phyloP scores from a whole-genome alignment of 2,888 invertebrate genomes.

The Acheta domesticus region DNA sequence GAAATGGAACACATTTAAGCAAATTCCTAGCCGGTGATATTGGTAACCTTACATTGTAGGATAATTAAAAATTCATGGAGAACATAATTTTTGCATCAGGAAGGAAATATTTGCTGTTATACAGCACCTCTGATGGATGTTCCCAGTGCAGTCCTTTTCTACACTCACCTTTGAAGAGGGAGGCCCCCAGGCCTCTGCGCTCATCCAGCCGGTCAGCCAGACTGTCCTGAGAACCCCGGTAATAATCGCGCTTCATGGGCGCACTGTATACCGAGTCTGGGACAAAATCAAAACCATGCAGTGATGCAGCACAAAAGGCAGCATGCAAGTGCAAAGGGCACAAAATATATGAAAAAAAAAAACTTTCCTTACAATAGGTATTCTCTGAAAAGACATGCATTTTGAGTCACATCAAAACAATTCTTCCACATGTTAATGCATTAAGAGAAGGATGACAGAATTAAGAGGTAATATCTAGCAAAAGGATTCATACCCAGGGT shows the following conservation, averaged over 20 bases:
- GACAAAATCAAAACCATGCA: slow-evolving; percentile 33
- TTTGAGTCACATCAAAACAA: too few relatives aligned
- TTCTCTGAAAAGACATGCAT: neutral
- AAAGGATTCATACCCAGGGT: too few relatives aligned
- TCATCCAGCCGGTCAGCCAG: slow-evolving; percentile 57
- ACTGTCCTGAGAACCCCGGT: slow-evolving; percentile 88
- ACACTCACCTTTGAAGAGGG: slow-evolving; percentile 57
- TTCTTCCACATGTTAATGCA: too few relatives aligned
- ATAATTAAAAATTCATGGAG: too few relatives aligned
- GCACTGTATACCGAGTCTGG: slow-evolving; percentile 37
- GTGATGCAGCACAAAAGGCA: neutral
- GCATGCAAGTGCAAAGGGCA: slow-evolving; percentile 6
- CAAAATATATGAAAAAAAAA: neutral
- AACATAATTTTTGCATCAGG: too few relatives aligned
- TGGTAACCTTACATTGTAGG: too few relatives aligned
- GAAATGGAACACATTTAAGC: too few relatives aligned
- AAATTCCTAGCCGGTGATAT: too few relatives aligned
- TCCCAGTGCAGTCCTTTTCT: neutral
- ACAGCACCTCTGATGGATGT: too few relatives aligned
- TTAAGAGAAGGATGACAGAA: too few relatives aligned
- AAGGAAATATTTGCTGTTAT: too few relatives aligned
- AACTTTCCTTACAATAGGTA: neutral
- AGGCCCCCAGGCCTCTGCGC: slow-evolving; percentile 33
- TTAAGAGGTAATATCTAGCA: too few relatives aligned
- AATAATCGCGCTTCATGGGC: slow-evolving; percentile 82